Percentiles rank a stretch among this genome's conserved stretches.
phyloP scores from a whole-genome alignment of 2,888 invertebrate genomes.

The Apoda limacodes region DNA sequence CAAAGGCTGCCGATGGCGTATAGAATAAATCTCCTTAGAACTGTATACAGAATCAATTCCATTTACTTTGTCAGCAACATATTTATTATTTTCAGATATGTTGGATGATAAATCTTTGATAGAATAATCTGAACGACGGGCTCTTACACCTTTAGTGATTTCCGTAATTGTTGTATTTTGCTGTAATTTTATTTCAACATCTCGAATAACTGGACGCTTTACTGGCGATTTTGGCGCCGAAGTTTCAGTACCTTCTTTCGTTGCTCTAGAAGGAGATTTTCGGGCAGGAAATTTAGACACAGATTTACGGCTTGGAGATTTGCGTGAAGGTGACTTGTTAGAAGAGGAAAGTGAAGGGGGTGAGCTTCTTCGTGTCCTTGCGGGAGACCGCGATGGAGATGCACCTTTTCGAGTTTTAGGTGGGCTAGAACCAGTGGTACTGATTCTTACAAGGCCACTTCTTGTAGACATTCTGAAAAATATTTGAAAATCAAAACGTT shows the following conservation, averaged over 20 bases:
- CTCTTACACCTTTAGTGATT: constrained; percentile 34
- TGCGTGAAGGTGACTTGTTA: constrained; percentile 64
- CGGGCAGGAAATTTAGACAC: constrained; percentile 48
- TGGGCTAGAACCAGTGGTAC: constrained; percentile 43
- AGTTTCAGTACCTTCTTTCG: constrained; percentile 31
- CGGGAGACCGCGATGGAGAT: constrained; percentile 58
- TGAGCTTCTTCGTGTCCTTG: constrained; percentile 49
- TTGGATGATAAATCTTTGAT: constrained; percentile 36
- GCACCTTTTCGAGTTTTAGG: constrained; percentile 43
- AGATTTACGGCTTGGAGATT: constrained; percentile 59
- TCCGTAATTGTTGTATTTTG: constrained; percentile 35
- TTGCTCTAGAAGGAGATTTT: constrained; percentile 51
- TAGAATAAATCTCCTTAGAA: constrained; percentile 31
- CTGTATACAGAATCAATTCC: constrained; percentile 31
- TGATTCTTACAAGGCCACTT: constrained; percentile 46
- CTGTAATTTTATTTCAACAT: constrained; percentile 32
- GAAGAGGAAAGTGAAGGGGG: constrained; percentile 37
- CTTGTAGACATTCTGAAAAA: constrained; percentile 52
- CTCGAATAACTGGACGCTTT: constrained; percentile 40
- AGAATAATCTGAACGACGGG: constrained; percentile 45
- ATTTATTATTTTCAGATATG: constrained; percentile 25
- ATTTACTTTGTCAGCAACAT: constrained; percentile 35
- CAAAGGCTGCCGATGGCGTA: constrained; percentile 37
- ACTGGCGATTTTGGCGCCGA: constrained; percentile 37
- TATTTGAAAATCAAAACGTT: no score